phyloP scores from a whole-genome alignment of 2,888 invertebrate species.

The Xylota segnis region DNA sequence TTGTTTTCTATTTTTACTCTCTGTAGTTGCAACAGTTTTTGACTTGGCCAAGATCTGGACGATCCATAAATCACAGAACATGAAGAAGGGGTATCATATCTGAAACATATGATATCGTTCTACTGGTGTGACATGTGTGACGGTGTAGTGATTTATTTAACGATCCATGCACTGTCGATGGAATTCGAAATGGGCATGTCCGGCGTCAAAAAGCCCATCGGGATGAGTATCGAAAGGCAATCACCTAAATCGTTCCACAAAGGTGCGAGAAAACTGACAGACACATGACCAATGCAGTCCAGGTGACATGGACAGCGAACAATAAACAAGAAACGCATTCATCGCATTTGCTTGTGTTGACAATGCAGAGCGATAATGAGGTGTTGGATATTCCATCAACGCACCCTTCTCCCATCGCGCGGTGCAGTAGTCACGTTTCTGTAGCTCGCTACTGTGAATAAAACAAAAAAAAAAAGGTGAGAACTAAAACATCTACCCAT shows the following conservation, averaged over 20 bases:
- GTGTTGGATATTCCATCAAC: conserved; percentile 72
- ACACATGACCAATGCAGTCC: conserved; percentile 56
- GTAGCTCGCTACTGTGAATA: conserved; percentile 39
- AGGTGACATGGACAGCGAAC: conserved; percentile 32
- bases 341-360: conserved; percentile 29
- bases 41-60: conserved; percentile 47
- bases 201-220: conserved; percentile 47
- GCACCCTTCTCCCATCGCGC: conserved; percentile 56
- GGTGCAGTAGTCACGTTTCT: conserved; percentile 70
- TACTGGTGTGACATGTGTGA: conserved; percentile 8
- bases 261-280: conserved; percentile 60
- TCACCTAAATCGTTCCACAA: conserved; percentile 61
- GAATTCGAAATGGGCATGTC: conserved; percentile 58
- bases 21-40: conserved; percentile 23
- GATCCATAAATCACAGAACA: conserved; percentile 55
- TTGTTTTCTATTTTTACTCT: not conserved
- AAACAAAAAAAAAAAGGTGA: conserved; percentile 67
- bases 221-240: conserved; percentile 56
- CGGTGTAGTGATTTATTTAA: conserved; percentile 42
- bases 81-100: conserved; percentile 13
- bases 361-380: conserved; percentile 62
- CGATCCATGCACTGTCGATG: conserved; percentile 6
- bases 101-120: conserved; percentile 15
- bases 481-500: conserved; percentile 73
- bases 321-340: conserved; percentile 55